Evolutionary conservation across 2,888 invertebrate species (phyloP), one percentile per base, ranked within the genome.

Genomic region (Endomychus coccineus): DNA sequence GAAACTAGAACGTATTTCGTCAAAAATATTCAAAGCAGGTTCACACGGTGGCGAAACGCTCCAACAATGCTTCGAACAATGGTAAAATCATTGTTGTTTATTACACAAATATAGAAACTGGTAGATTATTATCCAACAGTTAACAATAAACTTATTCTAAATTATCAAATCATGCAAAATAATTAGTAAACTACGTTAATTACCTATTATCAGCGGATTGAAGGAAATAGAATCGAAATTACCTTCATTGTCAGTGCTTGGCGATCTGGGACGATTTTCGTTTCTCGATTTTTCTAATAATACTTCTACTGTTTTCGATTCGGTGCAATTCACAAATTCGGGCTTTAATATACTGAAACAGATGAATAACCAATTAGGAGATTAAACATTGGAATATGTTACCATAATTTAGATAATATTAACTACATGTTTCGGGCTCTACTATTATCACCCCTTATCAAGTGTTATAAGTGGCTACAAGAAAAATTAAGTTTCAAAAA

Each of bases 281-380:
- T 75, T 73, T 61, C 84, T 83, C 55, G 82, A 78, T 57, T 85
- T 79, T 66, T 88, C 87, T 62, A 87, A 68, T 32, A 87, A 70
- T 52, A 80, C 74, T 63, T 88, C 87, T 52, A 87, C 70, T 44
- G 78, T 73, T 61, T 80, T 80, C 40, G 67, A 66, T 60, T 62
- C 56, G 55, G 69, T 58, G 24, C 61, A 59, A 51, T 68, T 71
- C 46, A 73, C 69, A 49, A 83, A 75, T 62, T 90, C 89, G 54
- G 88, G 82, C 61, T 84, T 79, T 56, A 86, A 71, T 60, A 84
- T 78, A 66, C 83, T 83, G 74, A 2, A 66, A 72, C 65, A 1
- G 11, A 3, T 9, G 9, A 4, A n/a, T n/a, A n/a, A n/a, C n/a
- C n/a, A n/a, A n/a, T n/a, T n/a, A n/a, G n/a, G n/a, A n/a, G n/a